These are phyloP conservation scores for Ladona fulva DNA, from an alignment of 1,140 invertebrate genomes.

Conservation along the genomic window DNA sequence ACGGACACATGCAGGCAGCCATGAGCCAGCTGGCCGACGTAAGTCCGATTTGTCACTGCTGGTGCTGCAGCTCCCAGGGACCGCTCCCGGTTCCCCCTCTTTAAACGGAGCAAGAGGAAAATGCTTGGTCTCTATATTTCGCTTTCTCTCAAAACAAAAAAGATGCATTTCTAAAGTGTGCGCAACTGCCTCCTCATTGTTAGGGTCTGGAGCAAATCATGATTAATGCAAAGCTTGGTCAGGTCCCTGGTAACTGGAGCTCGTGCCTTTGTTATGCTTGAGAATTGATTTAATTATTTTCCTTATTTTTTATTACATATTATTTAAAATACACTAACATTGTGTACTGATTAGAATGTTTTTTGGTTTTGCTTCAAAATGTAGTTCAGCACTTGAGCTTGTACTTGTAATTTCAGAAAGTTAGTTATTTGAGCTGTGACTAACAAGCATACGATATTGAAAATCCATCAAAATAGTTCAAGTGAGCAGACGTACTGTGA, in stretches of 20 bases:
- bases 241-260: conserved; percentile 19
- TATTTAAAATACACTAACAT: conserved; percentile 11
- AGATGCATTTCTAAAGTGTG: background rate
- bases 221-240: conserved; percentile 15
- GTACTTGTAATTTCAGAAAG: conserved; percentile 13
- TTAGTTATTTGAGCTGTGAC: background rate
- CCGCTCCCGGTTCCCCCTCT: conserved; percentile 15
- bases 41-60: conserved; percentile 32
- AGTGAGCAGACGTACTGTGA: background rate
- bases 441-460: background rate
- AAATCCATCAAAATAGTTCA: background rate
- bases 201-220: conserved; percentile 5
- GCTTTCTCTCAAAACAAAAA: background rate
- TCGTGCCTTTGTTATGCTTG: conserved; percentile 14
- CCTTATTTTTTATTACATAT: conserved; percentile 7
- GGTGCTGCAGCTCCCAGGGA: conserved; percentile 14
- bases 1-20: conserved; percentile 66
- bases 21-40: conserved; percentile 44
- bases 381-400: conserved; percentile 15
- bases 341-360: conserved; percentile 14
- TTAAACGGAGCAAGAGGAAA: background rate
- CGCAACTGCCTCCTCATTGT: background rate
- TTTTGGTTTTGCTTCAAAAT: conserved; percentile 12
- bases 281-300: conserved; percentile 13
- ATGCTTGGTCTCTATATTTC: background rate